These are phyloP conservation scores for Bombus soroeensis DNA, from an alignment of 1,140 invertebrate species.

Conservation along the genomic window DNA sequence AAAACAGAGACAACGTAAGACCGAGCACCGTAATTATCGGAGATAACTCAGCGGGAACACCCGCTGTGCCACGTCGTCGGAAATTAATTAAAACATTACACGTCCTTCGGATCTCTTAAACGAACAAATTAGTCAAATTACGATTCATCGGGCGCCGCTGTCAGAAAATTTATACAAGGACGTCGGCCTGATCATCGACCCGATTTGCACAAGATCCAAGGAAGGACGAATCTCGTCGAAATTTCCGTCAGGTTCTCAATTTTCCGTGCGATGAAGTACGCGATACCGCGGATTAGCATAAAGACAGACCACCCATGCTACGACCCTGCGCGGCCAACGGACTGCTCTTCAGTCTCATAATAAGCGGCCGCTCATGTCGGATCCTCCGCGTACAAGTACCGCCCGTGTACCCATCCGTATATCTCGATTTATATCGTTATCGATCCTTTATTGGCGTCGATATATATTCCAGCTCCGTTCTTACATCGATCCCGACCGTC, in stretches of 20 bases:
- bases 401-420: slow-evolving; percentile 80
- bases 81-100: slow-evolving; percentile 45
- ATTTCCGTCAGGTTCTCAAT: background rate
- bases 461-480: slow-evolving; percentile 72
- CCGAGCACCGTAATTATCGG: slow-evolving; percentile 17
- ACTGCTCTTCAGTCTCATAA: slow-evolving; percentile 76
- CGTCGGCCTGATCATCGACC: background rate
- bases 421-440: slow-evolving; percentile 82
- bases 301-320: slow-evolving; percentile 80
- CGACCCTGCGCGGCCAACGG: slow-evolving; percentile 73
- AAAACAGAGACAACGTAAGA: background rate
- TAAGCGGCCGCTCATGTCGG: slow-evolving; percentile 79
- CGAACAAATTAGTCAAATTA: slow-evolving; percentile 24
- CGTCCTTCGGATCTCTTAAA: slow-evolving; percentile 7
- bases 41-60: slow-evolving; percentile 15
- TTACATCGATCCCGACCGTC: slow-evolving; percentile 57
- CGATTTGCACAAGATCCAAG: no score
- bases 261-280: slow-evolving; percentile 36
- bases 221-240: background rate
- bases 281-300: slow-evolving; percentile 65
- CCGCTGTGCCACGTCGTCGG: background rate
- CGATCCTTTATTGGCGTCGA: slow-evolving; percentile 81
- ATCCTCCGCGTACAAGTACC: slow-evolving; percentile 78
- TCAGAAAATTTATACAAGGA: background rate
- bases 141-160: background rate